phyloP scores from a whole-genome alignment of 2,113 vertebrate species.

The Lamprologus sp. region DNA sequence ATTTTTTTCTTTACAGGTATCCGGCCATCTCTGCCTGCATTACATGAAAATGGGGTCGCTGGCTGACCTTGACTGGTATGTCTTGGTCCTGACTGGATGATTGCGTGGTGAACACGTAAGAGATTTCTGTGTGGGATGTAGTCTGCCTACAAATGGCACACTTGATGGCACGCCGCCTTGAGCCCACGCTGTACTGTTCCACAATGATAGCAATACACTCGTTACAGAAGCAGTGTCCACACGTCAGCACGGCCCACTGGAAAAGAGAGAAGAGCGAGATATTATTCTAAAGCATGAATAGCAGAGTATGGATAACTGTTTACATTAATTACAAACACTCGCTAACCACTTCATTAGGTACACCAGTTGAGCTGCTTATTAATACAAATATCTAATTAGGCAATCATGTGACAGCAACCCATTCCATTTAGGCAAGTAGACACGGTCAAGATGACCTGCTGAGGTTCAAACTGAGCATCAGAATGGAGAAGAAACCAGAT shows the following conservation, averaged over 20 bases:
- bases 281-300: not conserved
- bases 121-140: constrained; percentile 92
- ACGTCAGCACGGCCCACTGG: constrained; percentile 97
- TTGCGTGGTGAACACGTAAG: constrained; percentile 93
- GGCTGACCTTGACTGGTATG: constrained; percentile 85
- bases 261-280: not conserved
- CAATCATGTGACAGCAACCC: too few species aligned
- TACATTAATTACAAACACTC: not conserved
- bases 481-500: not conserved
- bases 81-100: constrained; percentile 82
- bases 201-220: constrained; percentile 93
- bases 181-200: constrained; percentile 92
- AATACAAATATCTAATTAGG: not conserved
- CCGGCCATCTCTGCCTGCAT: not conserved
- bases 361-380: not conserved
- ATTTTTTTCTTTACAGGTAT: not conserved
- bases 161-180: constrained; percentile 84
- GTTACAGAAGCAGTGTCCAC: constrained; percentile 97
- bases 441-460: not conserved
- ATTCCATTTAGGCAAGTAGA: not conserved
- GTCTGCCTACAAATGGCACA: constrained; percentile 97
- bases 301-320: not conserved
- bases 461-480: not conserved
- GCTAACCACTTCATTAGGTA: not conserved
- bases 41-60: not conserved